Conservation (phyloP, 2,113 vertebrate genomes). For the Mesitornis unicolor region DNA sequence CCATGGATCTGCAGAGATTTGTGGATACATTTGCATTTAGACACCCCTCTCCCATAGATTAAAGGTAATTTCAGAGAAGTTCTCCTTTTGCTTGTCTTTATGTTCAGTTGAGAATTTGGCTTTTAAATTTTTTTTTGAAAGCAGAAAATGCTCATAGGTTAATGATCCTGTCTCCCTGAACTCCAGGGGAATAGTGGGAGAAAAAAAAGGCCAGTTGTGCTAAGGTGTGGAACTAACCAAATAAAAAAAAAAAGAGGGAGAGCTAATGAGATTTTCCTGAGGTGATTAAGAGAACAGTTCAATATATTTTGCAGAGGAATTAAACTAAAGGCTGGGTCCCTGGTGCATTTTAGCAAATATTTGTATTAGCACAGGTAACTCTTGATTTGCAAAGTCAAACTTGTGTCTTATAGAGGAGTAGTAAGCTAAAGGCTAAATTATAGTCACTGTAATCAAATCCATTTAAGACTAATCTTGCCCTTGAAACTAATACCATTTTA, state of each 20-base stretch:
- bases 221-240: neutral
- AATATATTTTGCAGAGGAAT: neutral
- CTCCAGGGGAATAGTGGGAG: neutral
- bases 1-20: neutral
- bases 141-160: neutral
- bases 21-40: neutral
- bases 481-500: neutral
- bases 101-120: neutral
- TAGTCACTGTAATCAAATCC: neutral
- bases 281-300: neutral
- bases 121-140: neutral
- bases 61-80: neutral
- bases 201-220: neutral
- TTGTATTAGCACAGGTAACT: neutral
- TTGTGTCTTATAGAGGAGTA: accelerated
- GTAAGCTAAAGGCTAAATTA: neutral
- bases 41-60: neutral
- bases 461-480: neutral
- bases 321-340: neutral
- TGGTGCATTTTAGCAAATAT: neutral
- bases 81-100: neutral
- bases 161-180: neutral
- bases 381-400: neutral
- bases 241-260: neutral
- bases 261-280: neutral